Evolutionary conservation across 2,113 vertebrate genomes (phyloP).

Genomic region (Ploceus nigricollis): DNA sequence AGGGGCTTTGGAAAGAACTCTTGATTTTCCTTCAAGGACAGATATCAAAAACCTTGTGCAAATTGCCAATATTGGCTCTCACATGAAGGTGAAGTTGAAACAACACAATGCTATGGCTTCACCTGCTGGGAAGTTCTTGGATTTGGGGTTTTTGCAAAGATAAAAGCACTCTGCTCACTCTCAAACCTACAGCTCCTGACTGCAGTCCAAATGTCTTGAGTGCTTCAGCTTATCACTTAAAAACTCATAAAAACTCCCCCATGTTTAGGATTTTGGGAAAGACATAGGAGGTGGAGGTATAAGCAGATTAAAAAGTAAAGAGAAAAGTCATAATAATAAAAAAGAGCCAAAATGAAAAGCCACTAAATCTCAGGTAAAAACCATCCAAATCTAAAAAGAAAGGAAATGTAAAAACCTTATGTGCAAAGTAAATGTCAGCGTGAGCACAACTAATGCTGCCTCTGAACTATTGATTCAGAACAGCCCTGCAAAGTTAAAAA

Average conservation of each 20-base stretch:
- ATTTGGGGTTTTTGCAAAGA: neutral
- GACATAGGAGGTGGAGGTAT: neutral
- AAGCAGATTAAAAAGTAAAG: neutral
- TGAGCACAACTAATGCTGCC: neutral
- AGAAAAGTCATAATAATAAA: neutral
- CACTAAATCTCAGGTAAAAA: neutral
- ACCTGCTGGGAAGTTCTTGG: neutral
- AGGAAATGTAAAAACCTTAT: neutral
- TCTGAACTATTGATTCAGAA: neutral
- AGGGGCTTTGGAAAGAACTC: neutral
- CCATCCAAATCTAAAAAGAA: neutral
- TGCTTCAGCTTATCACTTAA: neutral
- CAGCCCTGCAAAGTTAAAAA: neutral
- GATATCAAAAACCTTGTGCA: neutral
- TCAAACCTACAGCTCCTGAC: neutral
- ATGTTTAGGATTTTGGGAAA: neutral
- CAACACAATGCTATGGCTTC: neutral
- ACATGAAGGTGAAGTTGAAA: neutral
- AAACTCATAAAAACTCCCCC: neutral
- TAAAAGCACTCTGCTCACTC: neutral
- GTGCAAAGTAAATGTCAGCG: conserved; percentile 24
- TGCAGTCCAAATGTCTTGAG: neutral
- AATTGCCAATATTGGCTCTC: neutral
- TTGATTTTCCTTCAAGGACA: neutral
- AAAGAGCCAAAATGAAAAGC: neutral